These are phyloP conservation scores for Caenorhabditis macrosperma DNA, from an alignment of 2,888 invertebrate genomes.

Conservation along the genomic window DNA sequence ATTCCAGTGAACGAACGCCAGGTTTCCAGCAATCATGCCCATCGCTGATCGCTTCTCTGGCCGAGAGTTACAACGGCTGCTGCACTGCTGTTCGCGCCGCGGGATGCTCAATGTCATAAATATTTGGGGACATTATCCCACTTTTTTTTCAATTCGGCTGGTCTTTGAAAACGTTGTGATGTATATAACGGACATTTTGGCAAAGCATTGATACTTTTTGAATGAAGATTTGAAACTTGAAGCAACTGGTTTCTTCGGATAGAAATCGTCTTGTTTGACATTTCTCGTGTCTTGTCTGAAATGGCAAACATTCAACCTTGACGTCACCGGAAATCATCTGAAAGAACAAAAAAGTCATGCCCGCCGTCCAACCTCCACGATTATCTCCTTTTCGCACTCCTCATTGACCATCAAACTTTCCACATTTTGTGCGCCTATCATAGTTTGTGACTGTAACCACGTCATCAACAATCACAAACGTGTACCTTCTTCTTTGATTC, in stretches of 20 bases:
- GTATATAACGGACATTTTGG: constrained; percentile 46
- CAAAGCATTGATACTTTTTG: constrained; percentile 25
- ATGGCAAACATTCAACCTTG: constrained; percentile 1
- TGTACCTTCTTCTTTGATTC: constrained; percentile 8
- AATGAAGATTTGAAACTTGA: too few relatives aligned
- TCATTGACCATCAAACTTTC: neutral
- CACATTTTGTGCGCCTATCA: constrained; percentile 9
- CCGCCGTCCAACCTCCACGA: neutral
- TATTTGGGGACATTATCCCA: constrained; percentile 21
- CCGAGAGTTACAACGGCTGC: constrained; percentile 66
- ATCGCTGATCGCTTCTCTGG: constrained; percentile 60
- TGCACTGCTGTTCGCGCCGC: constrained; percentile 67
- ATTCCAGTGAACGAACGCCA: neutral
- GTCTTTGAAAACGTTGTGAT: constrained; percentile 43
- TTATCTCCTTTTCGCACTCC: neutral
- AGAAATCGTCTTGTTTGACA: too few relatives aligned
- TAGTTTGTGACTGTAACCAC: constrained; percentile 21
- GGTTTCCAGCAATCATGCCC: constrained; percentile 58
- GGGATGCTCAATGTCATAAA: constrained; percentile 62
- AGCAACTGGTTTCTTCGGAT: too few relatives aligned
- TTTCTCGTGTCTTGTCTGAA: too few relatives aligned
- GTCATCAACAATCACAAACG: neutral
- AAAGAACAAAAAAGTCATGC: neutral
- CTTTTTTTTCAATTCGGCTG: constrained; percentile 21
- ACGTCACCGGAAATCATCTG: neutral